Evolutionary conservation across 2,113 vertebrate genomes (phyloP).

Genomic region (Loxodonta africana): DNA sequence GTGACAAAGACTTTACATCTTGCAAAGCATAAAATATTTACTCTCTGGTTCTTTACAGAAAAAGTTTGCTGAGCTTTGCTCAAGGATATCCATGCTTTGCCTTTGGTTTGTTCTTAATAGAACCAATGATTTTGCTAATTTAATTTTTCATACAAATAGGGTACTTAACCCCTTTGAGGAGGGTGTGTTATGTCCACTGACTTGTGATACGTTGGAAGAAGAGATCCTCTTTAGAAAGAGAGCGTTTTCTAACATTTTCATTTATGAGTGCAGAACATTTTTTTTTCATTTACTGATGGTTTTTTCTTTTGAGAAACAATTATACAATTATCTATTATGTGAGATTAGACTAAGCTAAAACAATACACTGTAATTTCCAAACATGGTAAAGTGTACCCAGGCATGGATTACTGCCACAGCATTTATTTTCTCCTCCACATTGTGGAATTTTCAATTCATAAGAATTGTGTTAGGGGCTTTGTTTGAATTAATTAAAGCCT

Average conservation of each 20-base stretch:
- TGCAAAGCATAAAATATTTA: not conserved
- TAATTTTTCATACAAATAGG: constrained; percentile 46
- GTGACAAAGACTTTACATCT: not conserved
- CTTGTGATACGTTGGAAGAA: not conserved
- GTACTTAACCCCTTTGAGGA: not conserved
- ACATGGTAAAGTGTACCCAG: not conserved
- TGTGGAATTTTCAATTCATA: not conserved
- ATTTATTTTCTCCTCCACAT: not conserved
- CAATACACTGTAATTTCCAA: constrained; percentile 36
- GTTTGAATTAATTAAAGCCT: not conserved
- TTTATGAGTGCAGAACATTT: not conserved
- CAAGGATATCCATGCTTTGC: not conserved
- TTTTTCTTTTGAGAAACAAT: constrained; percentile 20
- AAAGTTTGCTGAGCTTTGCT: not conserved
- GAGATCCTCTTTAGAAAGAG: constrained; percentile 32
- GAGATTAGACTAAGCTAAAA: not conserved
- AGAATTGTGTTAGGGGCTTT: constrained; percentile 15
- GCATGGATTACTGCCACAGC: not conserved
- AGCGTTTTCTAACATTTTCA: not conserved
- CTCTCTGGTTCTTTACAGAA: not conserved
- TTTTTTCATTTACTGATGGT: not conserved
- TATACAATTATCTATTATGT: not conserved
- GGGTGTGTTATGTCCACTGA: not conserved
- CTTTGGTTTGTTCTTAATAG: not conserved
- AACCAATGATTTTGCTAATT: not conserved